These are phyloP conservation scores for Corella eumyota DNA, from an alignment of 23 tunicate genomes.

Conservation along the genomic window DNA sequence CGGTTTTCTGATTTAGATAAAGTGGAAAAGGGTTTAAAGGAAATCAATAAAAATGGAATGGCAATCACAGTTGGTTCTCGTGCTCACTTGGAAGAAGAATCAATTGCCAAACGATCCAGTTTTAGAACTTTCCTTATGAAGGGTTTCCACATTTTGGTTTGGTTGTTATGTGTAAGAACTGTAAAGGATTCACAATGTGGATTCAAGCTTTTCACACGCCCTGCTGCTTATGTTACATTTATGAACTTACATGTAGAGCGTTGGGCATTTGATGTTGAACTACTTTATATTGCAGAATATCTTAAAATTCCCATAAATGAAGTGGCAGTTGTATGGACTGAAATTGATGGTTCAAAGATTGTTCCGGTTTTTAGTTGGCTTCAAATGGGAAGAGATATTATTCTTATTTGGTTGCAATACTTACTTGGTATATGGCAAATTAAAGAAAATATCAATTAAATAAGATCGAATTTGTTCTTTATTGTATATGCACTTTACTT, in stretches of 20 bases:
- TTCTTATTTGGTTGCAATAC: conserved; percentile 65
- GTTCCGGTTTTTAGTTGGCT: conserved; percentile 89
- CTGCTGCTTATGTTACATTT: conserved; percentile 54
- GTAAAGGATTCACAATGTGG: conserved; percentile 93
- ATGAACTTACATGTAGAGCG: conserved; percentile 68
- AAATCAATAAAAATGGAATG: conserved; percentile 13
- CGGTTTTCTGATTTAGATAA: conserved; percentile 68
- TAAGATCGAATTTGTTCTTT: no score
- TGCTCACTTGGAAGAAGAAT: conserved; percentile 86
- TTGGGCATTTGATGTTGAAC: conserved; percentile 97
- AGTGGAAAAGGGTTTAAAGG: conserved; percentile 35
- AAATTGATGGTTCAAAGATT: conserved; percentile 88
- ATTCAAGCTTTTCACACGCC: conserved; percentile 70
- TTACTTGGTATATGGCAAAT: conserved; percentile 50
- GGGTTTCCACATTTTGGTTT: conserved; percentile 81
- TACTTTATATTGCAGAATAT: conserved; percentile 72
- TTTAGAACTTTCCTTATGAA: conserved; percentile 92
- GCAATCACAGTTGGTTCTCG: conserved; percentile 85
- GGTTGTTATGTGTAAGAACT: conserved; percentile 79
- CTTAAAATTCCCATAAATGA: conserved; percentile 68
- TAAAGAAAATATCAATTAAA: conserved; percentile 23
- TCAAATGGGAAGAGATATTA: conserved; percentile 87
- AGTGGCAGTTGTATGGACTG: conserved; percentile 87
- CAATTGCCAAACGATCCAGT: conserved; percentile 67
- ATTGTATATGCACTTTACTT: no score